Conservation (phyloP, 2,113 vertebrate species). For the Cichladusa arquata region DNA sequence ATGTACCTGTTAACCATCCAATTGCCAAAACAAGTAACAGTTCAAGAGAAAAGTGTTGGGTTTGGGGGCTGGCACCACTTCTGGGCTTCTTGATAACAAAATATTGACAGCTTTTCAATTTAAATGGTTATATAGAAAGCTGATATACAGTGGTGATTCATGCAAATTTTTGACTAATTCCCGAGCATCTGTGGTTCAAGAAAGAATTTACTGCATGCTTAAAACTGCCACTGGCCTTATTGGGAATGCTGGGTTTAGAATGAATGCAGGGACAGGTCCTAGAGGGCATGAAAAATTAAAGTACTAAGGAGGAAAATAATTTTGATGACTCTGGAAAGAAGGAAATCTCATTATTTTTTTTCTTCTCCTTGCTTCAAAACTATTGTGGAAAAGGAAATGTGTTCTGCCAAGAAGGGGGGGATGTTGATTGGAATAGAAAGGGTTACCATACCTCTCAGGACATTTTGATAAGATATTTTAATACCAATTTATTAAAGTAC, state of each 20-base stretch:
- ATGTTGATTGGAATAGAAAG: slow-evolving; percentile 74
- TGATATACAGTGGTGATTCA: not conserved
- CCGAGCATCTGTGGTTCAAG: not conserved
- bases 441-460: slow-evolving; percentile 79
- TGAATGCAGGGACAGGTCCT: not conserved
- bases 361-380: slow-evolving; percentile 26
- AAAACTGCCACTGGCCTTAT: not conserved
- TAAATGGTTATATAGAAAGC: not conserved
- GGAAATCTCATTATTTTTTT: slow-evolving; percentile 25
- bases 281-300: slow-evolving; percentile 43
- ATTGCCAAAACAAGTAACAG: slow-evolving; percentile 61
- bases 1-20: slow-evolving; percentile 71
- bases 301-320: slow-evolving; percentile 50
- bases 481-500: slow-evolving; percentile 87
- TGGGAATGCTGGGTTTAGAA: not conserved
- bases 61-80: not conserved
- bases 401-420: slow-evolving; percentile 10
- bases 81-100: not conserved
- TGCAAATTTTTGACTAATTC: not conserved
- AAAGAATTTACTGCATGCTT: not conserved
- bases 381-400: slow-evolving; percentile 58
- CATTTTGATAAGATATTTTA: slow-evolving; percentile 86
- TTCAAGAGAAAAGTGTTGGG: not conserved
- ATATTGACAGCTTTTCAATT: not conserved
- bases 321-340: slow-evolving; percentile 62